Evolutionary conservation across 1,140 invertebrate species (phyloP), one percentile per base, ranked within the genome.

Genomic region (Tetragonula clypearis): DNA sequence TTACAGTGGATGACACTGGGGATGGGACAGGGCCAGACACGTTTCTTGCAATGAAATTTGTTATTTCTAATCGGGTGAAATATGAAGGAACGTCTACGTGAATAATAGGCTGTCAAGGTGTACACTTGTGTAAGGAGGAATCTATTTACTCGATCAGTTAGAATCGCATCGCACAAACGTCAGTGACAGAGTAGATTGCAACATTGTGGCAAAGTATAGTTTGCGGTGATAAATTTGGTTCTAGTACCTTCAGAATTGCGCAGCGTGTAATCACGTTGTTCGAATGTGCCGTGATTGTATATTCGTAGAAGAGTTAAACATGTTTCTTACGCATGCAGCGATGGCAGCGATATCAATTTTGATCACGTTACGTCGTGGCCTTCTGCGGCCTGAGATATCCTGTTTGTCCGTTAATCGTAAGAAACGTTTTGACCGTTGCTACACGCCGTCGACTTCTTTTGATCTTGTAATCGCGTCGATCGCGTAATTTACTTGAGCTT

Each of bases 391-490:
- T 35, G 35, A 49, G 9, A 76, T 21, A 65, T 82, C 21, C 71
- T 56, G 58, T 53, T 23, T 1, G 49, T 9, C 21, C 0, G 21
- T 41, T 60, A n/a, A 11, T 82, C 49, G 2, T 56, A 69, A 21
- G n/a, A 53, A 26, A 72, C 6, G 4, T 9, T 74, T 19, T 2
- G n/a, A 0, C 30, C 9, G 4, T 23, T 1, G 60, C 62, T 14
- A 35, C 19, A 55, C 12, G 65, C 79, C 78, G 79, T 88, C 86
- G 79, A 88, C 82, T 88, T 88, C 78, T 78, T 78, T 78, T 78
- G 23, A 23, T 78, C 60, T 30, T 15, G n/a, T 21, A 53, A 35
- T 35, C 35, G 1, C 72, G 21, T 55, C 49, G 23, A 77, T 58
- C 75, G 26, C 6, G 1, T 2, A 2, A 77, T 23, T 15, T n/a